A percentile compares a stretch with the other conserved stretches of the same genome.
Conservation (phyloP, 2,888 invertebrate species). For the Mimumesa dahlbomi region DNA sequence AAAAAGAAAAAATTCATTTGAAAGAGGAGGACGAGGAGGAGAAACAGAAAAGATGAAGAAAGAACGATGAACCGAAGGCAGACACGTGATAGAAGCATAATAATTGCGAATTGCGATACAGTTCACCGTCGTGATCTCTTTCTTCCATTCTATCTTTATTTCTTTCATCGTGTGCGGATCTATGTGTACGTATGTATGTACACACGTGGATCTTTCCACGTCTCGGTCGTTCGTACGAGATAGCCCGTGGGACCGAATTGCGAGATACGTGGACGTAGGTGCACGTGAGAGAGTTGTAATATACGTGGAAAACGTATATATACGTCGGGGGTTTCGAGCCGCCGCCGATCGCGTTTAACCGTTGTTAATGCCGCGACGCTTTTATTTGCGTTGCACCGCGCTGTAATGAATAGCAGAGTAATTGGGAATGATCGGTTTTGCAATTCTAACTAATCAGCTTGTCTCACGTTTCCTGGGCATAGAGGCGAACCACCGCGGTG, state of each 20-base stretch:
- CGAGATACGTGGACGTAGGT: slow-evolving; percentile 24
- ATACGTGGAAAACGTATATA: slow-evolving; percentile 12
- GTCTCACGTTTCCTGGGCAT: no score
- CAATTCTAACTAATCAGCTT: no score
- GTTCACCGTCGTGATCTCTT: slow-evolving; percentile 16
- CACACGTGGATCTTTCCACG: not conserved
- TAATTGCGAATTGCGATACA: slow-evolving; percentile 40
- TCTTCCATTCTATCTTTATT: slow-evolving; percentile 23
- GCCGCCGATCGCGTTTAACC: slow-evolving; percentile 21
- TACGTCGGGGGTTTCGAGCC: slow-evolving; percentile 17
- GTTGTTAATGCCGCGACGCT: slow-evolving; percentile 8
- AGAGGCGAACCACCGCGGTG: no score
- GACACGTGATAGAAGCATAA: slow-evolving; percentile 36
- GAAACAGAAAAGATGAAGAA: not conserved
- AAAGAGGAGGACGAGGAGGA: slow-evolving; percentile 14
- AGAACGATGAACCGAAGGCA: slow-evolving; percentile 5
- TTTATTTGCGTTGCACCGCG: not conserved
- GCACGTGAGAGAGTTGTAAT: slow-evolving; percentile 26
- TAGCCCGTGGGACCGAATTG: slow-evolving; percentile 32
- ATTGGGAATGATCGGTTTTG: no score
- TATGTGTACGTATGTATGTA: no score
- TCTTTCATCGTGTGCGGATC: slow-evolving; percentile 11
- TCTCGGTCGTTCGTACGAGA: not conserved
- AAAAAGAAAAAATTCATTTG: slow-evolving; percentile 42
- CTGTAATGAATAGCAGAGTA: no score